Conservation (phyloP, 1,140 invertebrate species). For the Pygmarrhopalites habei region DNA sequence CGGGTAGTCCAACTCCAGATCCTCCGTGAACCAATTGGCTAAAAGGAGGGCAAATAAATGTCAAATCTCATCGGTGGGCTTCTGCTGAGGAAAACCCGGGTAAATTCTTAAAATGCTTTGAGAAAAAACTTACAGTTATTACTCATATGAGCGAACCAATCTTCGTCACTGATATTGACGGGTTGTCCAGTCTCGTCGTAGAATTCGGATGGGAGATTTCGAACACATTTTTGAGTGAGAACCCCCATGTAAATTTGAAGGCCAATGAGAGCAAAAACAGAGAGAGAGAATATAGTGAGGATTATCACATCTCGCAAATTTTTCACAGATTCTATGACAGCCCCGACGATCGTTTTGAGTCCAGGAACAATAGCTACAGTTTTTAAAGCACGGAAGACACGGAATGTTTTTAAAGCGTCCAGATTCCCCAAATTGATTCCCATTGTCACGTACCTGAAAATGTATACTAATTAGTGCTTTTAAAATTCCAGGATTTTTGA, state of each 20-base stretch:
- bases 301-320: constrained; percentile 99
- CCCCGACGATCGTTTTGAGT: constrained; percentile 98
- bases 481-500: neutral
- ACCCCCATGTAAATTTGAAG: constrained; percentile 98
- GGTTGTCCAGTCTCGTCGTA: constrained; percentile 53
- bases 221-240: constrained; percentile 92
- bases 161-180: constrained; percentile 69
- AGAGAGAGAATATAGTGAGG: constrained; percentile 95
- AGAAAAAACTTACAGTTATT: constrained; percentile 71
- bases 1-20: constrained; percentile 58
- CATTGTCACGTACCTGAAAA: constrained; percentile 95
- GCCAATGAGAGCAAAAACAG: constrained; percentile 73
- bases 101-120: no score
- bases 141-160: constrained; percentile 67
- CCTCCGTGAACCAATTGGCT: constrained; percentile 43
- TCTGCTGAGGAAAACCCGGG: no score
- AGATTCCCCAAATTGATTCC: constrained; percentile 97
- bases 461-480: no score
- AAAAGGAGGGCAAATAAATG: constrained; percentile 39
- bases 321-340: constrained; percentile 98
- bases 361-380: constrained; percentile 99
- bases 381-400: constrained; percentile 96
- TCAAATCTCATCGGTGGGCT: constrained; percentile 1
- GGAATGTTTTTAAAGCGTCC: constrained; percentile 95
- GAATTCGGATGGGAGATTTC: constrained; percentile 73